Evolutionary conservation across 2,888 invertebrate genomes (phyloP).

Genomic region (Acrobasis suavella): DNA sequence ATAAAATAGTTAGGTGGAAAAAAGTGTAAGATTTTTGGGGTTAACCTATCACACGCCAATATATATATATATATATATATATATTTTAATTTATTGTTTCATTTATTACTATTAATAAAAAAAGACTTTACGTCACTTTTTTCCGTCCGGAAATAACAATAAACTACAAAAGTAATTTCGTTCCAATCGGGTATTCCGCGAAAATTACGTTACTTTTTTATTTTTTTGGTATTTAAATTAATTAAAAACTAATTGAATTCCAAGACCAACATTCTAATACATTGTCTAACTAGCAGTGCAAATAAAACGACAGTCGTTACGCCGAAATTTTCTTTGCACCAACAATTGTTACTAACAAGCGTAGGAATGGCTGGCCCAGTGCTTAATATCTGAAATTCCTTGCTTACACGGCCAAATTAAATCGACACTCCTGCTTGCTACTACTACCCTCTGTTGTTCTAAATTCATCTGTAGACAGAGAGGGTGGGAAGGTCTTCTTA

Average conservation of each 20-base stretch:
- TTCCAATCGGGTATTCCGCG: too few relatives aligned
- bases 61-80: too few relatives aligned
- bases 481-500: slow-evolving; percentile 44
- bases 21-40: too few relatives aligned
- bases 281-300: slow-evolving; percentile 30
- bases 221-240: not conserved
- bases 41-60: too few relatives aligned
- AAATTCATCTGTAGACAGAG: slow-evolving; percentile 33
- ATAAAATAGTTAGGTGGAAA: too few relatives aligned
- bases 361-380: slow-evolving; percentile 60
- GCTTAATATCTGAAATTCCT: slow-evolving; percentile 78
- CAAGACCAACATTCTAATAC: slow-evolving; percentile 2
- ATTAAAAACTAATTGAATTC: not conserved
- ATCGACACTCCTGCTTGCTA: slow-evolving; percentile 37
- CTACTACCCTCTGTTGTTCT: slow-evolving; percentile 29
- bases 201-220: too few relatives aligned
- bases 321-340: slow-evolving; percentile 64
- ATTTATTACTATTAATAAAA: too few relatives aligned
- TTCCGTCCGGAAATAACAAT: too few relatives aligned
- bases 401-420: slow-evolving; percentile 48
- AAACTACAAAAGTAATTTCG: too few relatives aligned
- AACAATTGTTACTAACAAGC: slow-evolving; percentile 70
- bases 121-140: too few relatives aligned
- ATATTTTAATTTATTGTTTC: too few relatives aligned
- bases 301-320: slow-evolving; percentile 37